Percentiles rank a stretch among this genome's conserved stretches.
Evolutionary conservation across 2,797 vertebrate genomes (phyloP).

Genomic region (Neosilurus mollespiculum): DNA sequence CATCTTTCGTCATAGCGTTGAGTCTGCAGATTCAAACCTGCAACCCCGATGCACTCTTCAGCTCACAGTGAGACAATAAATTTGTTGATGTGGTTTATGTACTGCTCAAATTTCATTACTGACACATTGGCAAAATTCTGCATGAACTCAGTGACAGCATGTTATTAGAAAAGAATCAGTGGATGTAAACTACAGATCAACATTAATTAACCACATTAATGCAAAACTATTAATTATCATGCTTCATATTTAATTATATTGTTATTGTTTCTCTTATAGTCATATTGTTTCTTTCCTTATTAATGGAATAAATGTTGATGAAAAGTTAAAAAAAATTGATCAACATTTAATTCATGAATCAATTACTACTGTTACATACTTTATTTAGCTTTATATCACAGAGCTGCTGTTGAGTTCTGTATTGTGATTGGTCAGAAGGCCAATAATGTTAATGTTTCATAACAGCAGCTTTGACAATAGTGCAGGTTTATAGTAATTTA

Average conservation of each 20-base stretch:
- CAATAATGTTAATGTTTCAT: background rate
- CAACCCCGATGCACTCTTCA: background rate
- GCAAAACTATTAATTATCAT: background rate
- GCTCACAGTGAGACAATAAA: background rate
- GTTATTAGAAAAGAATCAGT: background rate
- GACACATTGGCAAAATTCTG: background rate
- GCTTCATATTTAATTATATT: background rate
- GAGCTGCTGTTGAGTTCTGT: background rate
- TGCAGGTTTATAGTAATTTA: background rate
- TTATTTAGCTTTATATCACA: background rate
- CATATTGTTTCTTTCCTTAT: background rate
- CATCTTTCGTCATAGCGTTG: constrained; percentile 31
- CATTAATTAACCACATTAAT: background rate
- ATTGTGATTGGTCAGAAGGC: background rate
- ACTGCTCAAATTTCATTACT: background rate
- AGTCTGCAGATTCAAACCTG: constrained; percentile 39
- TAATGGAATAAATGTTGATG: background rate
- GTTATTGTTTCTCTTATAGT: too few species aligned
- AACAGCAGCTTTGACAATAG: background rate
- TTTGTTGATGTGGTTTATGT: background rate
- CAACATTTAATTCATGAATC: background rate
- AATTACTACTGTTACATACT: background rate
- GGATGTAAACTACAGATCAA: background rate
- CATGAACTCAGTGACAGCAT: background rate
- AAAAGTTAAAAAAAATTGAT: background rate